These are phyloP conservation scores for Alfaro cultratus DNA, from an alignment of 2,797 vertebrate genomes.

Conservation along the genomic window DNA sequence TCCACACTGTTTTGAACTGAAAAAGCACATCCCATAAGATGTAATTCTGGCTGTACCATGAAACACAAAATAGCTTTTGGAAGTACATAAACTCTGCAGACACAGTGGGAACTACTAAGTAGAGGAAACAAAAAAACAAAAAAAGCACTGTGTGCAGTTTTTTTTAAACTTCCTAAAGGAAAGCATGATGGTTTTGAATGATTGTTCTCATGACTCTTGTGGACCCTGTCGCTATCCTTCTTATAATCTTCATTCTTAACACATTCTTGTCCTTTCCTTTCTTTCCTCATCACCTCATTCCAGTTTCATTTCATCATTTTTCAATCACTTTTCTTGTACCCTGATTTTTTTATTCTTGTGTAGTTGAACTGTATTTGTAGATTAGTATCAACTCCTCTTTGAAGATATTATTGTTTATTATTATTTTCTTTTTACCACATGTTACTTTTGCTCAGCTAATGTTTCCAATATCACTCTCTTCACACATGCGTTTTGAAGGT, in stretches of 20 bases:
- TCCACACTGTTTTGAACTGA: not conserved
- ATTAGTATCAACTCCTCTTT: not conserved
- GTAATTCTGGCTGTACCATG: not conserved
- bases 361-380: not conserved
- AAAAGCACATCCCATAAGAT: not conserved
- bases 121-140: not conserved
- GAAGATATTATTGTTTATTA: not conserved
- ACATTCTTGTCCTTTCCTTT: not conserved
- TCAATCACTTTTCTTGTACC: constrained; percentile 19
- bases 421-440: not conserved
- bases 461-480: not conserved
- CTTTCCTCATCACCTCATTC: not conserved
- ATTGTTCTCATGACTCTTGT: constrained; percentile 64
- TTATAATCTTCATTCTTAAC: constrained; percentile 1
- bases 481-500: too few species aligned
- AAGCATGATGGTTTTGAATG: constrained; percentile 58
- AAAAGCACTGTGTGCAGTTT: constrained; percentile 21
- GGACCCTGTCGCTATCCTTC: constrained; percentile 46
- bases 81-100: not conserved
- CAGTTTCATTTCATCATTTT: constrained; percentile 23
- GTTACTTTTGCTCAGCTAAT: not conserved
- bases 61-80: not conserved
- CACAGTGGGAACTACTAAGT: not conserved
- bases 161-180: constrained; percentile 51
- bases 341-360: constrained; percentile 21